These are phyloP conservation scores for Brassicogethes aeneus DNA, from an alignment of 2,888 invertebrate species.

Conservation along the genomic window DNA sequence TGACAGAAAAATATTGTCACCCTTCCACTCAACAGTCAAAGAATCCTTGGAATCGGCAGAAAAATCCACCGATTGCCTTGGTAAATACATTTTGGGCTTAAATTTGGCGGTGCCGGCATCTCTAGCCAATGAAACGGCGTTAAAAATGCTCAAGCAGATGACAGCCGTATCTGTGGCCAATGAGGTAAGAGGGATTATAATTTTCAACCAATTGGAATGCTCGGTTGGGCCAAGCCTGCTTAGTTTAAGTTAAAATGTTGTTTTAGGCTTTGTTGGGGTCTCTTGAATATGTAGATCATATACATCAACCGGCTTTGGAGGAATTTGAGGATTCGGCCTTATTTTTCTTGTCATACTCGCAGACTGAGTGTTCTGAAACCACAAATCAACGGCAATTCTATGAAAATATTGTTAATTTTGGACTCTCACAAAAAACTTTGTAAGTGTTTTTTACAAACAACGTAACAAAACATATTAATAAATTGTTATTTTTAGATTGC, in stretches of 20 bases:
- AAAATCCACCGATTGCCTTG: conserved; percentile 23
- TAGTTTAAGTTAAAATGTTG: too few relatives aligned
- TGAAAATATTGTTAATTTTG: conserved; percentile 35
- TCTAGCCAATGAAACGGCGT: conserved; percentile 30
- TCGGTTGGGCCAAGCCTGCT: too few relatives aligned
- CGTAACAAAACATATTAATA: too few relatives aligned
- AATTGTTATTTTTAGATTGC: conserved; percentile 28
- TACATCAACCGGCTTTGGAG: conserved; percentile 43
- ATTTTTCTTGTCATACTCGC: conserved; percentile 48
- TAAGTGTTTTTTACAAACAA: conserved; percentile 33
- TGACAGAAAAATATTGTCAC: conserved; percentile 38
- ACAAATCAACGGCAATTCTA: conserved; percentile 35
- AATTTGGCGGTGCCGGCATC: conserved; percentile 19
- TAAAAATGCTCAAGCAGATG: conserved; percentile 30
- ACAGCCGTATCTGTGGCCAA: conserved; percentile 34
- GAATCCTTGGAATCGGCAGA: conserved; percentile 27
- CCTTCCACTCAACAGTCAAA: conserved; percentile 35
- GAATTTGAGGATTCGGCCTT: conserved; percentile 42
- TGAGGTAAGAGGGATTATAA: conserved; percentile 35
- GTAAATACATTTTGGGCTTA: conserved; percentile 21
- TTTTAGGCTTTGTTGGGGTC: conserved; percentile 20
- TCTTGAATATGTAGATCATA: conserved; percentile 26
- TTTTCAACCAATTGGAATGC: too few relatives aligned
- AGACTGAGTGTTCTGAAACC: conserved; percentile 37
- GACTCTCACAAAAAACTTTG: conserved; percentile 36